A percentile compares a stretch with the other conserved stretches of the same genome.
Conservation (phyloP, 2,888 invertebrate species). For the Coelopa pilipes region DNA sequence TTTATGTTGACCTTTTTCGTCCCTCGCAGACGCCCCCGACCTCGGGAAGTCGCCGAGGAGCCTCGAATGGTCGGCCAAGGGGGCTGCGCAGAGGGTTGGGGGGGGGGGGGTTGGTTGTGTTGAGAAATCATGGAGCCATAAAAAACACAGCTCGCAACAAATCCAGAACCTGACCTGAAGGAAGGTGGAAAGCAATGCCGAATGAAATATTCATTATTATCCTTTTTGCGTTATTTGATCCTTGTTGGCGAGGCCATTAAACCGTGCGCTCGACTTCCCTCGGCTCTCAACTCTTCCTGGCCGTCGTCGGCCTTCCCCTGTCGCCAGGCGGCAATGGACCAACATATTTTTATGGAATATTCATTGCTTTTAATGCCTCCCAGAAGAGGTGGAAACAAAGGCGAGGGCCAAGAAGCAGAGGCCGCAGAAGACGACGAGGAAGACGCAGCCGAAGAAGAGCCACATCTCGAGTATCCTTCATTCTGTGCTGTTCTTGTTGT, state of each 20-base stretch:
- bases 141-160: conserved; percentile 12
- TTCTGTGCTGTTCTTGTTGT: too few relatives aligned
- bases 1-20: conserved; percentile 25
- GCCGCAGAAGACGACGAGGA: too few relatives aligned
- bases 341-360: conserved; percentile 23
- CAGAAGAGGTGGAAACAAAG: neutral
- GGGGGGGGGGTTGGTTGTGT: too few relatives aligned
- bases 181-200: conserved; percentile 43
- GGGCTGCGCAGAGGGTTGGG: neutral
- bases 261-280: conserved; percentile 25
- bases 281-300: neutral
- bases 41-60: too few relatives aligned
- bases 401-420: too few relatives aligned
- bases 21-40: neutral
- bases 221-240: conserved; percentile 39
- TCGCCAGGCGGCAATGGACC: conserved; percentile 1
- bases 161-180: conserved; percentile 17
- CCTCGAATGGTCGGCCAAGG: too few relatives aligned
- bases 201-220: conserved; percentile 49
- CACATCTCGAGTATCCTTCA: too few relatives aligned
- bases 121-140: too few relatives aligned
- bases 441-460: too few relatives aligned
- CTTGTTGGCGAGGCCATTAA: conserved; percentile 17
- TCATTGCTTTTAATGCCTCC: conserved; percentile 20
- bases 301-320: neutral